Evolutionary conservation across 2,113 vertebrate genomes (phyloP).

Genomic region (Epinephelus lanceolatus): DNA sequence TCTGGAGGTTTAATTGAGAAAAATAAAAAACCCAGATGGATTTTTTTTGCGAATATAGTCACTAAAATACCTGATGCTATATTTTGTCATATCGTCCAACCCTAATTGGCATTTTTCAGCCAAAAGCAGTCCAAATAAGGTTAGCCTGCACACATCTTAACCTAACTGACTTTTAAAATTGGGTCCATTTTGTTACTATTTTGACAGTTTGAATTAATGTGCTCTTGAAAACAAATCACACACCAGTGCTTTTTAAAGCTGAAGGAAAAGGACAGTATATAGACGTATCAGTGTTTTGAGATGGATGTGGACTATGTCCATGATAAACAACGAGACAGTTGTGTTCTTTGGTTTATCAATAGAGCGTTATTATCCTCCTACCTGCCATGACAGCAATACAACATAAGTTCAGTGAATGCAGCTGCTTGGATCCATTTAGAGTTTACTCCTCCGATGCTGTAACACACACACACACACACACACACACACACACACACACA

Average conservation of each 20-base stretch:
- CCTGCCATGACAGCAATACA: conserved; percentile 53
- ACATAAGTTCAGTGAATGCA: conserved; percentile 34
- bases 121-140: not conserved
- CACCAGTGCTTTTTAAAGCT: not conserved
- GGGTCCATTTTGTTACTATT: not conserved
- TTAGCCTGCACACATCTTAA: not conserved
- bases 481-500: conserved; percentile 3
- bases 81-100: conserved; percentile 13
- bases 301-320: conserved; percentile 3
- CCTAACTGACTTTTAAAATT: not conserved
- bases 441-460: not conserved
- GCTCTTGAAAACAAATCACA: not conserved
- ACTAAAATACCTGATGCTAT: not conserved
- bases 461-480: not conserved
- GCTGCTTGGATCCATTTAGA: conserved; percentile 16
- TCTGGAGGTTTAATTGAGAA: not conserved
- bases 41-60: conserved; percentile 6
- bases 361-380: not conserved
- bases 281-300: conserved; percentile 16
- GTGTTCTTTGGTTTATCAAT: conserved; percentile 4
- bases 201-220: not conserved
- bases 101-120: not conserved
- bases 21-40: not conserved
- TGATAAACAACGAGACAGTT: not conserved
- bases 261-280: not conserved